Evolutionary conservation across 2,797 vertebrate species (phyloP).

Genomic region (Phyllotis vaccarum): DNA sequence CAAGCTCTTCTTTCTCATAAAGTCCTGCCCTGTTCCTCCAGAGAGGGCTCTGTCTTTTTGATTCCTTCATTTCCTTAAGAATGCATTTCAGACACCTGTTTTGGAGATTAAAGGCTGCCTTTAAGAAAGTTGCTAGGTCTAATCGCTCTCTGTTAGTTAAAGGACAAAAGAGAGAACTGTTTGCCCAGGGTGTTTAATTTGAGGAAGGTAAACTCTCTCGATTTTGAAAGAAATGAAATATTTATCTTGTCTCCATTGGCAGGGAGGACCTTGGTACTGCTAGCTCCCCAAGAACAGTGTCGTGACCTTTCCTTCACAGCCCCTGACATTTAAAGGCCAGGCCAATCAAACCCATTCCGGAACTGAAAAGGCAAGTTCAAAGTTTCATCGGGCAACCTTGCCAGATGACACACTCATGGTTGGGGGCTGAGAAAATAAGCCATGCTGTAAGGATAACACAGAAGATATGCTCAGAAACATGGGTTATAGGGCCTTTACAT

Average conservation of each 20-base stretch:
- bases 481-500: background rate
- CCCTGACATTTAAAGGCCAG: slow-evolving; percentile 82
- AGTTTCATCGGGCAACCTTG: background rate
- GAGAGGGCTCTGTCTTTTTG: background rate
- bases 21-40: background rate
- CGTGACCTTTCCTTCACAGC: slow-evolving; percentile 60
- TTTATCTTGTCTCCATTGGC: slow-evolving; percentile 40
- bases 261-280: background rate
- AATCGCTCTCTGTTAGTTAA: slow-evolving; percentile 58
- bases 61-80: slow-evolving; percentile 31
- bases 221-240: slow-evolving; percentile 55
- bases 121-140: slow-evolving; percentile 50
- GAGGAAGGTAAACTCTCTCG: slow-evolving; percentile 53
- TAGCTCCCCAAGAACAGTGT: slow-evolving; percentile 35
- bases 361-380: slow-evolving; percentile 63
- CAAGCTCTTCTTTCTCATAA: background rate
- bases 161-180: slow-evolving; percentile 42
- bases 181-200: slow-evolving; percentile 61
- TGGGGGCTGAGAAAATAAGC: slow-evolving; percentile 30
- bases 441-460: background rate
- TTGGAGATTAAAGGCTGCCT: slow-evolving; percentile 36
- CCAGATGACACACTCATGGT: background rate
- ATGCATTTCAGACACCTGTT: slow-evolving; percentile 14
- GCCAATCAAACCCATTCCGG: slow-evolving; percentile 55
- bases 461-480: background rate